Evolutionary conservation across 1,140 invertebrate species (phyloP), one percentile per base, ranked within the genome.

Genomic region (Dermatophagoides farinae): DNA sequence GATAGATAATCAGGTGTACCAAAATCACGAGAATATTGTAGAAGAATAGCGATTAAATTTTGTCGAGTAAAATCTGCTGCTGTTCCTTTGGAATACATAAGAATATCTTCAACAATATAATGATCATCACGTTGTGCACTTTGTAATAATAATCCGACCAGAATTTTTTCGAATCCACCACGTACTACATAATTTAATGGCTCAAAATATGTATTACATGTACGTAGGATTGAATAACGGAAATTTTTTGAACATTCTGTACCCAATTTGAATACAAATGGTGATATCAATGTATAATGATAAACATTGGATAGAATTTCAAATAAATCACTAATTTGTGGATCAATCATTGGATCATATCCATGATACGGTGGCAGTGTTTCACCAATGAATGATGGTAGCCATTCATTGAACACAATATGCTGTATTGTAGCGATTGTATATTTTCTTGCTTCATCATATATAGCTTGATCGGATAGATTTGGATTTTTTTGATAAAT

Each of bases 241-340:
- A 14, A 65, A 68, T 9, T 55, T 44, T 0, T 20, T 46, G 47
- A 62, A 64, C 22, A 64, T 55, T 51, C 64, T 67, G 37, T 65
- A 61, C 61, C 70, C 66, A 69, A 66, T 20, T 67, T 65, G 65
- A 69, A 72, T 0, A 70, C 65, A 63, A 71, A 78, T 31, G 75
- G 71, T 25, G 77, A 73, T 16, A 79, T 77, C 20, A 81, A 65
- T 5, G 81, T 79, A 66, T 82, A 79, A 2, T 80, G 80, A 70
- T 81, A 83, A 61, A 80, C 70, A 71, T 82, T 80, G 2, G 81
- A 81, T 14, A 80, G 79, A 6, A 79, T 72, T 68, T 82, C 80
- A 67, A 83, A 83, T 61, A 80, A 77, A 60, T 82, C 79, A 23
- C 79, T 76, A 52, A 83, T 79, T 64, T 81, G 79, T 9, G 82